Percentiles rank a stretch among this genome's conserved stretches.
phyloP scores from a whole-genome alignment of 2,797 vertebrate genomes.

The Pseudotriccus pelzelni region DNA sequence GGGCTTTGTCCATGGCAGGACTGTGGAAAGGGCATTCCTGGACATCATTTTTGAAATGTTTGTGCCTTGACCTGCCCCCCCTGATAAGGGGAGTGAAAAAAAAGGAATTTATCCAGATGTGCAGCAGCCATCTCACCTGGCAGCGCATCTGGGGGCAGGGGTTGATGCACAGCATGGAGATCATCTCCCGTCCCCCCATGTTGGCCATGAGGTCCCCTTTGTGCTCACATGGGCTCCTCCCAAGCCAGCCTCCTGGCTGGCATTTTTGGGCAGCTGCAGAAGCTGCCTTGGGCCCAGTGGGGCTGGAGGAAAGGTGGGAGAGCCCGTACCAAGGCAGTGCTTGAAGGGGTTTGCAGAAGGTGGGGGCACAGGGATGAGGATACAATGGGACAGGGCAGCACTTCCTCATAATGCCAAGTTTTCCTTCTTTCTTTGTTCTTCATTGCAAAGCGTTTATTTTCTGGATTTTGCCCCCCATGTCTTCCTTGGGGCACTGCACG shows the following conservation, averaged over 20 bases:
- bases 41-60: not conserved
- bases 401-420: not conserved
- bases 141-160: not conserved
- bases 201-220: not conserved
- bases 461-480: rapidly evolving
- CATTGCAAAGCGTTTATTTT: not conserved
- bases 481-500: not conserved
- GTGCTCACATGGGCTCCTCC: not conserved
- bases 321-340: rapidly evolving
- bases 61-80: not conserved
- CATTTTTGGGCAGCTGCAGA: not conserved
- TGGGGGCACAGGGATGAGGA: not conserved
- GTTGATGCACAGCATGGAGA: not conserved
- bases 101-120: not conserved
- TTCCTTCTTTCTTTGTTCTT: not conserved
- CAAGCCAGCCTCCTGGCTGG: not conserved
- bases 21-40: not conserved
- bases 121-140: not conserved
- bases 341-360: not conserved
- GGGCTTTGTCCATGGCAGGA: not conserved
- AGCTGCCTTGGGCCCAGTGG: not conserved
- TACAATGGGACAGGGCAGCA: rapidly evolving
- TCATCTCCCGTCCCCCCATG: rapidly evolving
- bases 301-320: not conserved
- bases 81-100: not conserved